These are phyloP conservation scores for Cygnus atratus DNA, from an alignment of 2,113 vertebrate species.

Conservation along the genomic window DNA sequence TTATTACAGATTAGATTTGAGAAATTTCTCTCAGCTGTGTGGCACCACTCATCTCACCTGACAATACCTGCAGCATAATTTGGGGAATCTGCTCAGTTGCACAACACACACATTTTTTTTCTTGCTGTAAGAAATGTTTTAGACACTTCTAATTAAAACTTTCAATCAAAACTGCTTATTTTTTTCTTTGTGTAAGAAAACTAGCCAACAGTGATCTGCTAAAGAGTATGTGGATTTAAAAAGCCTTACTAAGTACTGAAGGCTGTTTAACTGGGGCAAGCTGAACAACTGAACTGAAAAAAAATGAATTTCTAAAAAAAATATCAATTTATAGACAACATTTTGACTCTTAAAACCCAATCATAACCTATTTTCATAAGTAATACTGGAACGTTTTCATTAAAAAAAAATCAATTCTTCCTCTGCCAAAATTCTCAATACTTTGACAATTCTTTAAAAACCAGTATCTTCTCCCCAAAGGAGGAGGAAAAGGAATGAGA, in stretches of 20 bases:
- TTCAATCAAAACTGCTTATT: neutral
- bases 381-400: neutral
- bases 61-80: slow-evolving; percentile 16
- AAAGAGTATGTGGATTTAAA: neutral
- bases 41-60: neutral
- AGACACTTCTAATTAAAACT: slow-evolving; percentile 21
- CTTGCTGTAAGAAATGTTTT: neutral
- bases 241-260: neutral
- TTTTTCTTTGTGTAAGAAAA: neutral
- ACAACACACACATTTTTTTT: neutral
- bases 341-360: neutral
- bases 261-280: neutral
- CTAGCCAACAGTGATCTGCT: neutral
- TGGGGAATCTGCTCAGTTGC: neutral
- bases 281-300: neutral
- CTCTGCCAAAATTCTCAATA: neutral
- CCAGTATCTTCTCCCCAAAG: neutral
- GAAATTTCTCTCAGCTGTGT: neutral
- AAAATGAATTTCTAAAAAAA: neutral
- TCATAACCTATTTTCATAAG: neutral
- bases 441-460: neutral
- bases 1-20: neutral
- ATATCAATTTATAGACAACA: neutral
- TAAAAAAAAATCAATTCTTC: neutral
- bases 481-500: neutral